phyloP scores from a whole-genome alignment of 2,113 vertebrate genomes.

The Turdus rufiventris region DNA sequence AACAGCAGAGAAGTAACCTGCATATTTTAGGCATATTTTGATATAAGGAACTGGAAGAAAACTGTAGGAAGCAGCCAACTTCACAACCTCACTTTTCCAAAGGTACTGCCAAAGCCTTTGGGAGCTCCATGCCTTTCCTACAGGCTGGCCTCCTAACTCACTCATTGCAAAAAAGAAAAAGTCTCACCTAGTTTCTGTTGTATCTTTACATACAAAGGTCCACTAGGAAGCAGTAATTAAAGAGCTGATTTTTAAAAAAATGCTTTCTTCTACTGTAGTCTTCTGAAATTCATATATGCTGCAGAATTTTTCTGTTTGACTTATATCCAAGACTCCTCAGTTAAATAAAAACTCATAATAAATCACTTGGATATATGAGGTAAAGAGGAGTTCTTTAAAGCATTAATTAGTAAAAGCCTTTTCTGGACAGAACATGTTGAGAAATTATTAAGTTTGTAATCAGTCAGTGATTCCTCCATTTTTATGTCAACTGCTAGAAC shows the following conservation, averaged over 20 bases:
- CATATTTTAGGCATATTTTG: not conserved
- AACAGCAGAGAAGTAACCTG: not conserved
- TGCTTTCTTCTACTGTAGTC: not conserved
- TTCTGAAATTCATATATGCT: not conserved
- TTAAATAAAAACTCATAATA: not conserved
- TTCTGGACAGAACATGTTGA: not conserved
- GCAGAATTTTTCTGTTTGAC: not conserved
- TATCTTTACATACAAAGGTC: not conserved
- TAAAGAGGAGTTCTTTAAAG: not conserved
- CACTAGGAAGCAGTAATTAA: not conserved
- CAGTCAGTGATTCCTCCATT: not conserved
- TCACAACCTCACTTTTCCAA: not conserved
- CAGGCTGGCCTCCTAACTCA: not conserved
- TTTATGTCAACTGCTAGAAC: not conserved
- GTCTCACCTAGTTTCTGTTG: not conserved
- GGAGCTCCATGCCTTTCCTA: not conserved
- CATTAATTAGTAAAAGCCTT: not conserved
- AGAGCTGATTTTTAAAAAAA: not conserved
- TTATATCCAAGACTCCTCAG: not conserved
- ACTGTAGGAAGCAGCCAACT: not conserved
- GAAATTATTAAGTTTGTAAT: not conserved
- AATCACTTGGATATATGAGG: not conserved
- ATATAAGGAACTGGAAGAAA: not conserved
- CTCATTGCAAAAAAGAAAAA: rapidly evolving
- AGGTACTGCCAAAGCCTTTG: not conserved